Conservation (phyloP, 2,797 vertebrate genomes). For the Bovichtus diacanthus region DNA sequence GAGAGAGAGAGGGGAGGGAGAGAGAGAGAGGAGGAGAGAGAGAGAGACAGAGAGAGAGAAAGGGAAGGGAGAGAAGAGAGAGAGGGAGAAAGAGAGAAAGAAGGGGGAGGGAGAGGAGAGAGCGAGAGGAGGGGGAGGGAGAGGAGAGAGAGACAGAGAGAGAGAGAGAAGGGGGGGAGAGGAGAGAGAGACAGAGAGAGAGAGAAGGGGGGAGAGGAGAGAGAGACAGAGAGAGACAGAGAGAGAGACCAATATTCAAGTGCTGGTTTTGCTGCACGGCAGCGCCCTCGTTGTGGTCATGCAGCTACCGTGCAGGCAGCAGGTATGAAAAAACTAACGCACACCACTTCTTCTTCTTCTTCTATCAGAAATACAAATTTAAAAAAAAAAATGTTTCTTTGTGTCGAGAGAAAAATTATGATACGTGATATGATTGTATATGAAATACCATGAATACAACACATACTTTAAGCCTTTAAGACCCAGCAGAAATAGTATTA, state of each 20-base stretch:
- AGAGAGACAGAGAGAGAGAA: conserved; percentile 18
- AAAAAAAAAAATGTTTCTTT: too few relatives aligned
- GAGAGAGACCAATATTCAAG: conserved; percentile 15
- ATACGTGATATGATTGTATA: conserved; percentile 15
- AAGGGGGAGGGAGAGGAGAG: too few relatives aligned
- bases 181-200: too few relatives aligned
- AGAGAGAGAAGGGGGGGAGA: too few relatives aligned
- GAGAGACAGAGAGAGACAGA: conserved; percentile 10
- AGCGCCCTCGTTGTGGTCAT: conserved; percentile 58
- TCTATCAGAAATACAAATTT: too few relatives aligned
- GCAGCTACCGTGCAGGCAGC: conserved; percentile 19
- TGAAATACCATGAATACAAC: conserved; percentile 9
- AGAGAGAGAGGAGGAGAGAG: conserved; percentile 18
- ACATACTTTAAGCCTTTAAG: conserved; percentile 45
- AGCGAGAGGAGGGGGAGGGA: too few relatives aligned
- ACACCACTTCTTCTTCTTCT: not conserved
- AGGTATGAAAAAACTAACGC: conserved; percentile 15
- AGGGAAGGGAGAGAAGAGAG: too few relatives aligned
- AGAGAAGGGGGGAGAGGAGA: too few relatives aligned
- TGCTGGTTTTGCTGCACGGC: conserved; percentile 50
- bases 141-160: too few relatives aligned
- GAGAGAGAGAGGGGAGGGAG: conserved; percentile 25
- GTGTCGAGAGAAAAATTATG: too few relatives aligned
- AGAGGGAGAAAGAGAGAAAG: not conserved
- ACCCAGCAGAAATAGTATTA: conserved; percentile 9